These are phyloP conservation scores for Leucopsar rothschildi DNA, from an alignment of 2,113 vertebrate species.

Conservation along the genomic window DNA sequence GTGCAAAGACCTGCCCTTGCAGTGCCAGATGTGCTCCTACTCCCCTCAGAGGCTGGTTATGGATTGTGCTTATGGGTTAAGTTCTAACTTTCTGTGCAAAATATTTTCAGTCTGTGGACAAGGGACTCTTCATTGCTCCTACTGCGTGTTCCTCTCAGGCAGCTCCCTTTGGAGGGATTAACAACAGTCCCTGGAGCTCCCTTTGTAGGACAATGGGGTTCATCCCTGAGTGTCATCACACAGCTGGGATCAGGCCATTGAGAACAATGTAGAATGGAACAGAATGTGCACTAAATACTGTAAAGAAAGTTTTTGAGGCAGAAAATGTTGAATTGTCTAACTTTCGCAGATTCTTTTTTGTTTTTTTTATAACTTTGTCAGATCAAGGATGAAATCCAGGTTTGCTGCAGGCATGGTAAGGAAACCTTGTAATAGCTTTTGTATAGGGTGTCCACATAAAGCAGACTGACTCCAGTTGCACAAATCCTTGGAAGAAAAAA, in stretches of 20 bases:
- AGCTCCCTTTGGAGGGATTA: background rate
- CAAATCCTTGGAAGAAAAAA: background rate
- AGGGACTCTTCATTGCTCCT: accelerated
- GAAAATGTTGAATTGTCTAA: background rate
- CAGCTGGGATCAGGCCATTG: background rate
- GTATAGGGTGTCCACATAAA: background rate
- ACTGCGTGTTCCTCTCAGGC: background rate
- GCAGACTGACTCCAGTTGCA: background rate
- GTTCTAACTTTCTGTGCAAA: background rate
- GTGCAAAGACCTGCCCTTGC: background rate
- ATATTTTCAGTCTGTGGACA: background rate
- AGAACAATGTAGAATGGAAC: background rate
- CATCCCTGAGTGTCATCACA: background rate
- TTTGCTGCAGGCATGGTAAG: background rate
- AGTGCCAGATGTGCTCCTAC: background rate
- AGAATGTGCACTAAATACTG: background rate
- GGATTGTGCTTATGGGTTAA: background rate
- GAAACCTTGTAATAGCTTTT: background rate
- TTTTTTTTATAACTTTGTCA: background rate
- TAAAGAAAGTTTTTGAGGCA: background rate
- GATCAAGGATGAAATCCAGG: background rate
- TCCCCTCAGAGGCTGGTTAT: background rate
- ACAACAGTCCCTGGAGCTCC: background rate
- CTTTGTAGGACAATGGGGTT: background rate
- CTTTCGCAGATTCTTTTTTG: background rate